Base-by-base conservation (phyloP, 2,113 vertebrate species). In the Pterocles orientalis region DNA sequence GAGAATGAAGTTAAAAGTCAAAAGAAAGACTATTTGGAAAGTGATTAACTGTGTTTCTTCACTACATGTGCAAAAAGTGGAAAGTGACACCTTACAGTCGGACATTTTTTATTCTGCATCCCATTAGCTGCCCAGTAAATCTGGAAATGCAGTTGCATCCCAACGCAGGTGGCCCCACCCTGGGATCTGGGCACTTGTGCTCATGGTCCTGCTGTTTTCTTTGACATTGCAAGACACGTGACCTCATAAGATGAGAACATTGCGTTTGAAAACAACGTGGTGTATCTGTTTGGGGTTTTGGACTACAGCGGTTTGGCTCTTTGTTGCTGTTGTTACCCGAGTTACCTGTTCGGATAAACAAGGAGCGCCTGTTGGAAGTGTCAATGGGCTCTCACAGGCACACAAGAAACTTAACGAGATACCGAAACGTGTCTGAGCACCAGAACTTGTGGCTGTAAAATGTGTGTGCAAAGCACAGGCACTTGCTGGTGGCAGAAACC, bases 11-110 rank as follows among this genome's bases (percentile, higher is more conserved):
- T 89, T 94, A 76, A 53, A 94, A 89, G 73, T 88, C 47, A 90
- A 85, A 89, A 90, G 33, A 90, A 94, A 94, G 56, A 73, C 64
- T 58, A 16, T 88, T 89, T 39, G 64, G 70, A 95, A 96, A 96
- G 69, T 13, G 11, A 86, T 86, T 47, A 90, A n/a, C 36, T 82
- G 50, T 61, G n/a, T 77, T 79, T 78, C 60, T 97, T 75, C 72
- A 68, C 92, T 91, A 95, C 88, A 88, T 87, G 53, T 86, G 75
- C 45, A 87, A 91, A 72, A 93, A 88, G 60, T 73, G 33, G 24
- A 95, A 73, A 94, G 80, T 78, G 85, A 86, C 82, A 80, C 48
- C 31, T 88, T 94, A 54, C 53, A 81, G 75, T 81, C 17, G 76
- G 64, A 64, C 19, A 76, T 86, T 94, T 96, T 95, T 19, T 15